phyloP scores from a whole-genome alignment of 2,888 invertebrate species.

The Hirtodrosophila cameraria region DNA sequence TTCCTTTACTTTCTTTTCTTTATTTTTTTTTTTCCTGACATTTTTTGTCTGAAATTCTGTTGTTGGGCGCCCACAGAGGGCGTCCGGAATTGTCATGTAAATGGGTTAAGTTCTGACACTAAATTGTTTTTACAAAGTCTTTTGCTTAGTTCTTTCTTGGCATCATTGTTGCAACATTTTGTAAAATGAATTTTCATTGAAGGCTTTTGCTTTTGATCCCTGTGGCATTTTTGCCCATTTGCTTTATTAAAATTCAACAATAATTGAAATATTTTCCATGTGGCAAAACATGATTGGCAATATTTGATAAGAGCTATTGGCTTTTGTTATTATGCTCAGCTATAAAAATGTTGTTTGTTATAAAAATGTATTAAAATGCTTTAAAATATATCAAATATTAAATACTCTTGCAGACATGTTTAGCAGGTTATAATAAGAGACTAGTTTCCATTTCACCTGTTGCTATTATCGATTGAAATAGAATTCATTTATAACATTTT shows the following conservation, averaged over 20 bases:
- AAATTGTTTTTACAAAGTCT: slow-evolving; percentile 53
- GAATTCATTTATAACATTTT: no score
- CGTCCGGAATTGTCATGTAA: slow-evolving; percentile 67
- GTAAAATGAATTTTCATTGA: slow-evolving; percentile 54
- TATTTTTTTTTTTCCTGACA: slow-evolving; percentile 27
- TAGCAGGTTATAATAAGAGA: no score
- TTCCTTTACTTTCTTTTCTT: slow-evolving; percentile 15
- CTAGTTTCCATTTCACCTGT: no score
- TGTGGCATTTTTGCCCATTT: slow-evolving; percentile 4
- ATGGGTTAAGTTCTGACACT: slow-evolving; percentile 73
- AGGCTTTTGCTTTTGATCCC: slow-evolving; percentile 2
- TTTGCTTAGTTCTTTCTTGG: slow-evolving; percentile 51
- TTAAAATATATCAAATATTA: no score
- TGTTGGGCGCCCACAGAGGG: slow-evolving; percentile 4
- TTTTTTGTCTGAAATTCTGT: slow-evolving; percentile 27
- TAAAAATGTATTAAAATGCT: no score
- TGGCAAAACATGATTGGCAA: slow-evolving; percentile 28
- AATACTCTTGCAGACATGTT: no score
- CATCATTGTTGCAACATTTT: slow-evolving; percentile 42
- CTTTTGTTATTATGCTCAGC: no score
- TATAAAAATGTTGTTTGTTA: no score
- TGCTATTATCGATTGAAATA: no score
- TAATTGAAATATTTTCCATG: slow-evolving; percentile 24
- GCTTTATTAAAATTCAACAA: slow-evolving; percentile 1
- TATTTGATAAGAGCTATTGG: slow-evolving; percentile 11